Conservation (phyloP, 2,797 vertebrate species). For the Rhabdomys pumilio region DNA sequence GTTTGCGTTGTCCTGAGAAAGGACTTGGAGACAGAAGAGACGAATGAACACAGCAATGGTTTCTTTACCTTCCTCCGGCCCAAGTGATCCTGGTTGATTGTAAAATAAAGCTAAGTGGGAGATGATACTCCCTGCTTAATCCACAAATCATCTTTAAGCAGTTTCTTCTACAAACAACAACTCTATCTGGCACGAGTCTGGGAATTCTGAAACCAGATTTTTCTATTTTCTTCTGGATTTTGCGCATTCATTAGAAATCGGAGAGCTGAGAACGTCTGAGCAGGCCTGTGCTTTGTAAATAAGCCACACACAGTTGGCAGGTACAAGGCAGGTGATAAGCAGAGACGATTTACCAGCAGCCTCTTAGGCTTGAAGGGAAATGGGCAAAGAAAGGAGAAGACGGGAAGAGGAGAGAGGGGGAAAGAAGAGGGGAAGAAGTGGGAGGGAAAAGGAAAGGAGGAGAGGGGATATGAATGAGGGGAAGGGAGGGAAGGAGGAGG, state of each 20-base stretch:
- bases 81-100: slow-evolving; percentile 34
- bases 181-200: slow-evolving; percentile 61
- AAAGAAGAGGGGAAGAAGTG: rapidly evolving
- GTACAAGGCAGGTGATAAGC: slow-evolving; percentile 41
- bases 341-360: slow-evolving; percentile 12
- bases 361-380: slow-evolving; percentile 51
- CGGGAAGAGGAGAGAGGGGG: too few relatives aligned
- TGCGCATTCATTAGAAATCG: slow-evolving; percentile 74
- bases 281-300: slow-evolving; percentile 48
- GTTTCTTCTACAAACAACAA: slow-evolving; percentile 73
- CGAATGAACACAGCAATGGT: not conserved
- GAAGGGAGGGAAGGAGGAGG: rapidly evolving
- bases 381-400: not conserved
- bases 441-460: not conserved
- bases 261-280: slow-evolving; percentile 58
- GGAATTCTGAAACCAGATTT: slow-evolving; percentile 70
- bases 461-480: too few relatives aligned
- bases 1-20: not conserved
- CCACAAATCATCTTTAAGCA: slow-evolving; percentile 69
- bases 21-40: not conserved
- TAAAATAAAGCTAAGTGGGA: slow-evolving; percentile 51
- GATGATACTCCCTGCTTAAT: slow-evolving; percentile 44
- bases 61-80: not conserved
- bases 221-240: slow-evolving; percentile 61
- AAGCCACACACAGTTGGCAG: slow-evolving; percentile 50